Base-by-base conservation (phyloP, 1,140 invertebrate genomes). In the Drosophila tsacasi region DNA sequence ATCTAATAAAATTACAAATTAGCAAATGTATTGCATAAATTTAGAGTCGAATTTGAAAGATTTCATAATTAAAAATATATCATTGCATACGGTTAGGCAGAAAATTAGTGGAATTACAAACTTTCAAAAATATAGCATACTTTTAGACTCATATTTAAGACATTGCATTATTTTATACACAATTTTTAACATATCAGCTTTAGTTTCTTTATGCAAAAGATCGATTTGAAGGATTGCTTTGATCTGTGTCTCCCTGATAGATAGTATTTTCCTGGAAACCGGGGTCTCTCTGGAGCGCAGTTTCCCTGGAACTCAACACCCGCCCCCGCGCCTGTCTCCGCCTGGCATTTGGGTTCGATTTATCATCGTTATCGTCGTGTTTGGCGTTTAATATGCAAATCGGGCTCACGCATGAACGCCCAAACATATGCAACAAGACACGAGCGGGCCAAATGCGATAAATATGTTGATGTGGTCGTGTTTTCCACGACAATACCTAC, bases 351-450 rank as follows among this genome's bases (percentile, higher is more conserved):
- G 62, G 78, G 50, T 58, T 81, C 79, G 79, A 81, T 81, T 81
- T 81, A 81, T 81, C 73, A 76, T 81, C 58, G 79, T 81, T 81
- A 81, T 81, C 60, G 72, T 62, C 10, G 61, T 71, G 72, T 46
- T 68, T 44, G 47, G 49, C 63, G 55, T 66, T 77, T 71, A 67
- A 81, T 81, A 82, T 82, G 79, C 79, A 82, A 82, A 82, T 82
- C 79, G 76, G 57, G 66, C 68, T 77, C 75, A 77, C 79, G 79
- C 79, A 66, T 81, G 79, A 81, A 81, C 62, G 79, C 79, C 73
- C 79, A 73, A 82, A 82, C 79, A 82, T 82, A 82, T 82, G 79
- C 73, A 81, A 76, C 79, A 76, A 69, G 78, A 81, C 78, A 76
- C 35, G 71, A 71, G 52, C 44, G 44, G 44, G 21, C 78, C 42